Evolutionary conservation across 2,113 vertebrate species (phyloP).

Genomic region (Hippolais icterina): DNA sequence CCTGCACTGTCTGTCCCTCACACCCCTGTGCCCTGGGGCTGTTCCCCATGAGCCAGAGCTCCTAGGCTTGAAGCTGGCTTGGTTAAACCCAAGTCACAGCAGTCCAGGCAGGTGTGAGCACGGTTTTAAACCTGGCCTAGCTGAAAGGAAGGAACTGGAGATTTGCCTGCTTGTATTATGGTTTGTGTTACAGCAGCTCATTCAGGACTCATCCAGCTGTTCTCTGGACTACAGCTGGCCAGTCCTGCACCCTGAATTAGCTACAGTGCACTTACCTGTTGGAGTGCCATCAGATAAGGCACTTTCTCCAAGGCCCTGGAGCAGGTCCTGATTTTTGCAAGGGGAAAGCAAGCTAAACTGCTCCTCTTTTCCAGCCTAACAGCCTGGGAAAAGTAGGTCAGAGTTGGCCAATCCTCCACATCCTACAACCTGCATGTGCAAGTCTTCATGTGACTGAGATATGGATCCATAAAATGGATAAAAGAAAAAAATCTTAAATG

Average conservation of each 20-base stretch:
- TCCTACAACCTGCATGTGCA: neutral
- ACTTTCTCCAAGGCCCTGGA: neutral
- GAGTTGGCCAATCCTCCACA: neutral
- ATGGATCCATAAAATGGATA: neutral
- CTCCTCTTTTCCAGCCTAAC: neutral
- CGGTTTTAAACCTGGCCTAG: neutral
- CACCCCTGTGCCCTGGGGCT: neutral
- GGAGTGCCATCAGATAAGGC: neutral
- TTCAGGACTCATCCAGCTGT: neutral
- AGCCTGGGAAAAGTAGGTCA: slow-evolving; percentile 24
- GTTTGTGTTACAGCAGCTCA: neutral
- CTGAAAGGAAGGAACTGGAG: neutral
- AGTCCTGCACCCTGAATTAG: neutral
- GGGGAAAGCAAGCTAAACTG: neutral
- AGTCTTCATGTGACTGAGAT: neutral
- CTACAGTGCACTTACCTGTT: neutral
- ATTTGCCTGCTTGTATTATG: neutral
- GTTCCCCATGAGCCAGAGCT: neutral
- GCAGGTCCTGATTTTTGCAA: neutral
- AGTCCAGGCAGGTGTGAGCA: neutral
- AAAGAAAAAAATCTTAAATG: neutral
- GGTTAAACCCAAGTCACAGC: neutral
- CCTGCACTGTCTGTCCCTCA: neutral
- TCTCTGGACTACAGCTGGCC: neutral
- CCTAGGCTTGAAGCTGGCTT: neutral